Base-by-base conservation (phyloP, 2,113 vertebrate genomes). In the Caretta caretta region DNA sequence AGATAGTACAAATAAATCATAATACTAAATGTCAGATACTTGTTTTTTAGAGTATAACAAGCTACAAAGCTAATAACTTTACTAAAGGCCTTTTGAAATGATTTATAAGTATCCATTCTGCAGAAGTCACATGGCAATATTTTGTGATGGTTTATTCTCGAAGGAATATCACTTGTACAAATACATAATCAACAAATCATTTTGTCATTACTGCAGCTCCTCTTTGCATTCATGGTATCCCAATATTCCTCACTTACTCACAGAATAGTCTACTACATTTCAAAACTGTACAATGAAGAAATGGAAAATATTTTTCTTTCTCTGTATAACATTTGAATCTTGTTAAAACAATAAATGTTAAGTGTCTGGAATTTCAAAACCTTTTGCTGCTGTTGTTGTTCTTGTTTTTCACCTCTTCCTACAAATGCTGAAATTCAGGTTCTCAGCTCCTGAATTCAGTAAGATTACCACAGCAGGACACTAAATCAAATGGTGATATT, bases 211-310 rank as follows among this genome's bases (percentile, higher is more conserved):
- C 59, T 87, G 87, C 19, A 9, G 84, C 35, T 84, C 51, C 25
- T 86, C 88, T 11, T 4, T 83, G 29, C 83, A 86, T 92, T 92
- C 86, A 51, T n/a, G 49, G 53, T 25, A 84, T 50, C 42, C 65
- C 86, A 90, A 25, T 24, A 59, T 88, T 93, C 19, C 8, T 88
- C n/a, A 38, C 11, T 93, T 80, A 0, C 1, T 19, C 8, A 75
- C 24, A 49, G 53, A 83, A 11, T 65, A 92, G 49, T 90, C 46
- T 10, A 80, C 22, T 49, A 82, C 78, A 91, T 87, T 88, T 90
- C 76, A 91, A 90, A 92, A 75, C 42, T 88, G 88, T 83, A 76
- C 90, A 56, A 85, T 90, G 80, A 88, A 92, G 56, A 6, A 87
- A 85, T 42, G 46, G 42, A 92, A 96, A 83, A 42, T 29, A 87